These are phyloP conservation scores for Spongilla lacustris DNA, from an alignment of 37 sponge, comb jelly and placozoan species.

Conservation along the genomic window DNA sequence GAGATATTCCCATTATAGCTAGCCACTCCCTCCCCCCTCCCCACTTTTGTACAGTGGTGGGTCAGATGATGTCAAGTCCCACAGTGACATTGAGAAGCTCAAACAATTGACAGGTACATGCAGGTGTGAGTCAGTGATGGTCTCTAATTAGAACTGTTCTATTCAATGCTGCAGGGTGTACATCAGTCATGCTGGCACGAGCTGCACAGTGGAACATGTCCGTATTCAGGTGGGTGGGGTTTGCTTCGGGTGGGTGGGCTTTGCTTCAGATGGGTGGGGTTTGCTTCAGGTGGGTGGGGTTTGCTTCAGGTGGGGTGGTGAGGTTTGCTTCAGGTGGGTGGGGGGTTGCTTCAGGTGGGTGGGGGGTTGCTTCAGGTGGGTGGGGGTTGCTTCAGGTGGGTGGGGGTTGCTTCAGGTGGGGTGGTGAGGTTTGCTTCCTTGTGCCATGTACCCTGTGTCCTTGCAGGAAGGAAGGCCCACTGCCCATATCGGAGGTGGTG, in stretches of 20 bases:
- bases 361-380: constrained; percentile 87
- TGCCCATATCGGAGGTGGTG: constrained; percentile 67
- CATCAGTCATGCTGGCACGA: constrained; percentile 94
- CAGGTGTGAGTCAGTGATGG: background rate
- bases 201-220: constrained; percentile 95
- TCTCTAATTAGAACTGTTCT: background rate
- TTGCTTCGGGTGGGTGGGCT: background rate
- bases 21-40: background rate
- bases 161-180: constrained; percentile 37
- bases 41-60: constrained; percentile 64
- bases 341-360: background rate
- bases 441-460: too few species aligned
- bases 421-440: too few species aligned
- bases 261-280: background rate
- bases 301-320: constrained; percentile 80
- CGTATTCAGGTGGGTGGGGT: constrained; percentile 78
- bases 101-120: constrained; percentile 57
- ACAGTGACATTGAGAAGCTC: constrained; percentile 63
- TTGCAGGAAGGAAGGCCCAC: constrained; percentile 69
- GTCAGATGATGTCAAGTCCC: constrained; percentile 58
- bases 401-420: background rate
- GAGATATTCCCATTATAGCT: background rate
- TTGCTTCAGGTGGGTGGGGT: background rate
- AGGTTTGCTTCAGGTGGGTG: background rate
- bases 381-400: background rate